Evolutionary conservation across 2,797 vertebrate genomes (phyloP), one percentile per base, ranked within the genome.

Genomic region (Sebastes taczanowskii): DNA sequence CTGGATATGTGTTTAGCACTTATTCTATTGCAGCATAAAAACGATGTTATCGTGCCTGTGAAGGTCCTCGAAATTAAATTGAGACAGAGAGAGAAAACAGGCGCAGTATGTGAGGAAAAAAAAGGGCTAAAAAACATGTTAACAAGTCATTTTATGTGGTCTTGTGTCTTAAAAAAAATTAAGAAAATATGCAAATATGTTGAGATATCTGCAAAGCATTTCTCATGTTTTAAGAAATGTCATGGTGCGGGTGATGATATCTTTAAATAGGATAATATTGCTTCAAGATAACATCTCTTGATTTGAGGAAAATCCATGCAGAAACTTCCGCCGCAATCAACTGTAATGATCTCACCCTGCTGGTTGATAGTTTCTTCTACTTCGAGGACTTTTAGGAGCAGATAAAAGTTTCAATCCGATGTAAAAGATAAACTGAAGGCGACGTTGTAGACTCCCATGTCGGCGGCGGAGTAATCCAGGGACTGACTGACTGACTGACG

Each of bases 381-480:
- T 71, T 64, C 16, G 9, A 76, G 58, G 6, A 80, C 38, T 77
- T 86, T 76, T 3, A 65, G 60, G 27, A 59, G 69, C 25, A 55
- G 73, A 87, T 77, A 18, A 78, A 88, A 87, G 80, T 87, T 83
- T 18, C 53, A 74, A 72, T 83, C 67, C 62, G 74, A 85, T 61
- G 63, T 34, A n/a, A 30, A 63, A 78, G 82, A 86, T 79, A 74
- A 90, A 77, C 7, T 10, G 53, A 80, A 70, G 23, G 52, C n/a
- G 69, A 78, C 61, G 42, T 3, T 27, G 71, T 6, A 6, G 64
- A 71, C 69, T 88, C 78, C 79, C 74, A 6, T 62, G 77, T 77
- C 4, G 20, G 32, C 59, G 1, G 58, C 20, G 4, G 66, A 56
- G 72, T 77, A 73, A 83, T 74, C 80, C 80, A 62, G 86, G 87